Evolutionary conservation across 2,888 invertebrate genomes (phyloP), one percentile per base, ranked within the genome.

Genomic region (Argyresthia goedartella): DNA sequence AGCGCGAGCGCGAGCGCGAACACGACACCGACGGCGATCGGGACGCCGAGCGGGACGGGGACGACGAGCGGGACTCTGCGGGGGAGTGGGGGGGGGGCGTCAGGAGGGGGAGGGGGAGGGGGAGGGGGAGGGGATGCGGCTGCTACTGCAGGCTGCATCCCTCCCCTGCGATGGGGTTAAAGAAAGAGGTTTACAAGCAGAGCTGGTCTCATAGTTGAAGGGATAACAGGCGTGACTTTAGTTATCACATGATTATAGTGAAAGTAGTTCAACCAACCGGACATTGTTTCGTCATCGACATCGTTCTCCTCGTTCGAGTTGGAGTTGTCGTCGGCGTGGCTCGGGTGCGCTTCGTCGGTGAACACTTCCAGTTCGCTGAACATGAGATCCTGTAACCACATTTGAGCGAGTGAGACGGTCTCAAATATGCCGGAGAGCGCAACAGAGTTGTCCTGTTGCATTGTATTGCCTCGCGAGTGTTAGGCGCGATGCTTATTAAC

Each of bases 301-400:
- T 95, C 95, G 67, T 95, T 95, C 71, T 95, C 95, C 67, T 95
- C 95, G 62, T 91, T 91, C 4, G 91, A 91, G n/a, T n/a, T n/a
- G n/a, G n/a, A n/a, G 71, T 90, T 91, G 44, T 91, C 91, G 58
- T 91, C 92, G n/a, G 88, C 79, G 55, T 88, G 87, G 55, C 84
- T 81, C 58, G 35, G 47, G n/a, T n/a, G n/a, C 1, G 73, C 71
- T 44, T 91, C 91, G 56, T 90, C 90, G 48, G 90, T 80, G 56
- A 89, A 89, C 53, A 88, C 89, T 62, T 91, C 91, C n/a, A 90
- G 77, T 63, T 92, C 92, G 63, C 90, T 91, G 67, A 84, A 81
- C 71, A 82, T 76, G 54, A 78, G 60, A 50, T 85, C 84, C 81
- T 81, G 57, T n/a, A 7, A 8, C 16, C 6, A 46, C 7, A 46